Evolutionary conservation across 2,797 vertebrate genomes (phyloP), one percentile per base, ranked within the genome.

Genomic region (Hemibagrus guttatus): DNA sequence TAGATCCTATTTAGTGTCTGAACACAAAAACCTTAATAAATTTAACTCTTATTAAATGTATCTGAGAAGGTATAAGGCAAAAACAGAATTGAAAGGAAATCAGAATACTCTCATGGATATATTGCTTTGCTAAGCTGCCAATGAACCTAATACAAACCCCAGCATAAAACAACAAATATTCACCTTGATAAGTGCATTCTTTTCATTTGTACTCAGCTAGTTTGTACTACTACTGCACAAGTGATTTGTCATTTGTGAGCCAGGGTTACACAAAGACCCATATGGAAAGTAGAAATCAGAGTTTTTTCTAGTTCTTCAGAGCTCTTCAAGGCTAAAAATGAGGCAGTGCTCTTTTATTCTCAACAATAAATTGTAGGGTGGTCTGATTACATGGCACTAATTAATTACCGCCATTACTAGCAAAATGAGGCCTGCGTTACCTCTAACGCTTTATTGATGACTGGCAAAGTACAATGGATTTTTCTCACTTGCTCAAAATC

Each of bases 331-430:
- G 23, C 12, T 2, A 6, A 42, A 68, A 16, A 68, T 9, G 23
- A 42, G 13, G 42, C 28, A 46, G n/a, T 42, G 28, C 69, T 63
- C 52, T 56, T 63, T 63, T 46, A 35, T 79, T 68, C 39, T 17
- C 28, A 9, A 83, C 23, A 16, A 19, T 42, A 63, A 59, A 64
- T 46, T 63, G 63, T 59, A 85, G 58, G 39, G 69, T 69, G 80
- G 71, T 80, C 71, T 58, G 23, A 85, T 88, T 80, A 39, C 68
- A 31, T 46, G 31, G 61, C 72, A 39, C 31, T 84, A 87, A 91
- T 87, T 81, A 89, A 90, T 89, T 80, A 85, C 2, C 28, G n/a
- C 83, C 74, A 87, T 90, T 86, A 89, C 56, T 0, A 19, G 46
- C 64, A 87, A 69, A 86, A 89, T 86, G 74, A 89, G 83, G 78